Evolutionary conservation across 2,888 invertebrate species (phyloP), one percentile per base, ranked within the genome.

Genomic region (Ptychoptera albimana): DNA sequence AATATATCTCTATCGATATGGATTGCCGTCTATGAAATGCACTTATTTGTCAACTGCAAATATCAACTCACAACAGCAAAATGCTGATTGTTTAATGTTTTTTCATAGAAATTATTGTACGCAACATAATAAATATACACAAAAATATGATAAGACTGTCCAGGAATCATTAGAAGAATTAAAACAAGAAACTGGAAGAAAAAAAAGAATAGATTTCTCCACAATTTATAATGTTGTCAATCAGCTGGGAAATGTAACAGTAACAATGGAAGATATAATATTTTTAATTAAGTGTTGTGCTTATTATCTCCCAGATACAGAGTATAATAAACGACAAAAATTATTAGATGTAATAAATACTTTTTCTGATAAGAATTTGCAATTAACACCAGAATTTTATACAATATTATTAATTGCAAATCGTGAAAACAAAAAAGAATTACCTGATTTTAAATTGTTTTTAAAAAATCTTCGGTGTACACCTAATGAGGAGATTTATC

Each of bases 401-500:
- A 68, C 75, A 54, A 70, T 71, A 9, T 60, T 76, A 35, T 59
- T 82, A 1, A 61, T 66, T 52, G 69, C 74, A 2, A 71, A 75
- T 52, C 70, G 71, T n/a, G 71, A 74, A 9, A 81, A 80, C 53
- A 60, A 66, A 41, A 69, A 75, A 64, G 58, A 58, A 2, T 34
- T 64, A n/a, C 4, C 37, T 0, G 56, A 62, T 35, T 52, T 56
- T 23, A 54, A 54, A 0, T 43, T 51, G 3, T 48, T 59, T 43
- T 49, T 60, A 0, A 48, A 50, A 7, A 53, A 56, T 39, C 39
- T 44, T 2, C 29, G 32, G 10, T 66, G 69, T 1, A 55, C 66
- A 51, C 69, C 73, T 0, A 68, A 73, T 50, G 54, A 63, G 2
- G 63, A 66, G 8, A 72, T 77, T 1, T 76, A 73, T 54, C 68